Base-by-base conservation (phyloP, 2,797 vertebrate species). In the Takifugu ocellatus region DNA sequence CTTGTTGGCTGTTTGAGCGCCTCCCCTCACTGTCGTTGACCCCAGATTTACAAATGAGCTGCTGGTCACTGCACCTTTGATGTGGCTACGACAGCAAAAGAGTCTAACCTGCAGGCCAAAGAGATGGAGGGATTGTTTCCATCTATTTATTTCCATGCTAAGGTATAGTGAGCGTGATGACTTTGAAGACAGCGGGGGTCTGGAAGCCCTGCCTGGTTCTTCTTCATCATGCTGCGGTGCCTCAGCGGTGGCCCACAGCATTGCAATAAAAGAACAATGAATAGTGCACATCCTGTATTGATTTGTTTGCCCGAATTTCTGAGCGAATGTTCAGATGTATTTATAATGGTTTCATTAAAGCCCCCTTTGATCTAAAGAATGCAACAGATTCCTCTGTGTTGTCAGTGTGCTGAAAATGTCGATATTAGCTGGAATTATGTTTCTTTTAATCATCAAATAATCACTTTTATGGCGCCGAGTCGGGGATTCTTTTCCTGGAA, bases 281-380 rank as follows among this genome's bases (percentile, higher is more conserved):
- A 87, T 60, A 75, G 65, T 68, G 78, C 59, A 87, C 87, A 90
- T 92, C 90, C 91, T 90, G 87, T 89, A 90, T 92, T 90, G 91
- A 92, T 91, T 89, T 91, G 89, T 90, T 92, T 91, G 86, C 83
- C 81, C 2, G 91, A 91, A 92, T 90, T 89, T 83, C 79, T 86
- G 77, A 92, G 89, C 84, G 83, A 81, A 84, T 89, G 88, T 90
- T 92, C 87, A 89, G 90, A 92, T 91, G 87, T 90, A 91, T 92
- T 90, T 92, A 90, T 90, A 91, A 92, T 92, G 84, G 86, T 72
- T 88, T 91, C 88, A 91, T 92, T 92, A 92, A 90, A 91, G 88
- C 78, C 57, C 72, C 77, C 74, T 92, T 92, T 92, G 90, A 92
- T 91, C 87, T 86, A 70, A 86, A 85, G 87, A 88, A 87, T 88